Evolutionary conservation across 2,113 vertebrate species (phyloP).

Genomic region (Pelecanus crispus): DNA sequence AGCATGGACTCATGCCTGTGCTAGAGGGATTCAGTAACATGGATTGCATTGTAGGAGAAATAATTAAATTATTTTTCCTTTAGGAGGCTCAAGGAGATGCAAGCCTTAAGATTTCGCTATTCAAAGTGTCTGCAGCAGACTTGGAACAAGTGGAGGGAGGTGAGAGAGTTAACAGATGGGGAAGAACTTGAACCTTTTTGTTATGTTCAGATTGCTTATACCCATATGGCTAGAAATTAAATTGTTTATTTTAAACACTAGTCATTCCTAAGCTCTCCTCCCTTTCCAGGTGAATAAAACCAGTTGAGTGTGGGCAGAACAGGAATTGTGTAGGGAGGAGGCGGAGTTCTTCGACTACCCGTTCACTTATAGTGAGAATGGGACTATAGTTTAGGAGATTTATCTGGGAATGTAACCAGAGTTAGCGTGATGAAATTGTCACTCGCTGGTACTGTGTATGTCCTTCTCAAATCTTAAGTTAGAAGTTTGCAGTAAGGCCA

Average conservation of each 20-base stretch:
- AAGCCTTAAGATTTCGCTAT: conserved; percentile 36
- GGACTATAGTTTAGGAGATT: neutral
- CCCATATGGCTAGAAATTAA: neutral
- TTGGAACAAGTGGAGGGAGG: conserved; percentile 75
- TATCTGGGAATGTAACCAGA: neutral
- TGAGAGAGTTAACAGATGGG: conserved; percentile 21
- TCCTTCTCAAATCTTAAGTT: neutral
- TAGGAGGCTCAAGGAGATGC: conserved; percentile 48
- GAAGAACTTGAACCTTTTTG: neutral
- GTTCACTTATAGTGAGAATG: neutral
- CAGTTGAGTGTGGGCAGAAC: neutral
- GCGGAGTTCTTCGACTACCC: neutral
- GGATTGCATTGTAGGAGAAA: neutral
- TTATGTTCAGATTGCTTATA: neutral
- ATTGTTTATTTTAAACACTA: neutral
- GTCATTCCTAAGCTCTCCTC: neutral
- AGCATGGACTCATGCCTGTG: neutral
- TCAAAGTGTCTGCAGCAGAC: conserved; percentile 33
- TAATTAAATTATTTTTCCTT: neutral
- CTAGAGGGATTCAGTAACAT: neutral
- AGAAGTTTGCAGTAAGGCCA: neutral
- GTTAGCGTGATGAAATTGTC: neutral
- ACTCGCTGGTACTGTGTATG: neutral
- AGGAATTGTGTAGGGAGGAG: neutral
- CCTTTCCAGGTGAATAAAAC: neutral